Evolutionary conservation across 1,140 invertebrate genomes (phyloP).

Genomic region (Drosophila elegans): DNA sequence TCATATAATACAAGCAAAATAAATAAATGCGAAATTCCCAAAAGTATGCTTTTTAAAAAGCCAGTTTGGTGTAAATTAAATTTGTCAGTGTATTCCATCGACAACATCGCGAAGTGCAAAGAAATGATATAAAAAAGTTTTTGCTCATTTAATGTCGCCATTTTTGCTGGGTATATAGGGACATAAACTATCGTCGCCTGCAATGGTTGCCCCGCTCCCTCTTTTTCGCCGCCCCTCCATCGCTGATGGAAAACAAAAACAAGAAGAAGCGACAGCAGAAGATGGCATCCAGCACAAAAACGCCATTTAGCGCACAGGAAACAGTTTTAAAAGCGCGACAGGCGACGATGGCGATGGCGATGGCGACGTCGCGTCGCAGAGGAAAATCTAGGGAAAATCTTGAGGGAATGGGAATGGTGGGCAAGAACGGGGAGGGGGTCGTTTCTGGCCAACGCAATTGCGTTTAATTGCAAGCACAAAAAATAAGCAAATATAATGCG

Average conservation of each 20-base stretch:
- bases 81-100: constrained; percentile 26
- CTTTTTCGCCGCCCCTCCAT: not conserved
- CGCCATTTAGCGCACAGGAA: constrained; percentile 80
- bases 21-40: no score
- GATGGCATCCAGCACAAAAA: constrained; percentile 68
- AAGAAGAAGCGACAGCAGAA: constrained; percentile 32
- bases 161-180: constrained; percentile 58
- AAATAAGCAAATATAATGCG: constrained; percentile 33
- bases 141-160: constrained; percentile 77
- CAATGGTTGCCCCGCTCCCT: constrained; percentile 2
- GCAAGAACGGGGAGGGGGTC: constrained; percentile 1
- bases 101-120: constrained; percentile 36
- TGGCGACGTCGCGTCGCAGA: constrained; percentile 57
- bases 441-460: constrained; percentile 64
- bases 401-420: not conserved
- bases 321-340: constrained; percentile 75
- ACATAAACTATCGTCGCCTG: constrained; percentile 48
- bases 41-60: not conserved
- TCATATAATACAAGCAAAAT: no score
- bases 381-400: constrained; percentile 15
- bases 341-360: constrained; percentile 45
- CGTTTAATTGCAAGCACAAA: constrained; percentile 70
- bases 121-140: constrained; percentile 74
- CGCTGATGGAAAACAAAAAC: constrained; percentile 41
- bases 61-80: not conserved